Percentiles rank a stretch among this genome's conserved stretches.
Conservation (phyloP, 1,140 invertebrate genomes). For the Hyles euphorbiae region DNA sequence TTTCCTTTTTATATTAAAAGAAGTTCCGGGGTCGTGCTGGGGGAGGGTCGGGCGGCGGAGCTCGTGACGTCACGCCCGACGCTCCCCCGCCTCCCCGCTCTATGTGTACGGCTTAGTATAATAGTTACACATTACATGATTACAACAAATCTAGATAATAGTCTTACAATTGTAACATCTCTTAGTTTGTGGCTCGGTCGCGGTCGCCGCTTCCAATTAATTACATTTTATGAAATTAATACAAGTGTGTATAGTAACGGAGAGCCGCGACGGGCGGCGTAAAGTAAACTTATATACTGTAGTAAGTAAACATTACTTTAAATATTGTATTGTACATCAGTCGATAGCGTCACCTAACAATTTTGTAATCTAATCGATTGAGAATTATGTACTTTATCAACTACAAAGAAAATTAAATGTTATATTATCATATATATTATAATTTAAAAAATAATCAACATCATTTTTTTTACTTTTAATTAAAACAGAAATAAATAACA, state of each 20-base stretch:
- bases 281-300: constrained; percentile 74
- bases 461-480: constrained; percentile 65
- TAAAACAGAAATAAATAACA: constrained; percentile 77
- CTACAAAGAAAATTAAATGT: constrained; percentile 67
- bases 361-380: constrained; percentile 73
- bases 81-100: constrained; percentile 18
- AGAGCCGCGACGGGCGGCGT: constrained; percentile 41
- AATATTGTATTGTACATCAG: constrained; percentile 78
- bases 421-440: too few relatives aligned
- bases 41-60: constrained; percentile 6
- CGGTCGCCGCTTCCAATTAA: constrained; percentile 63
- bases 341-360: constrained; percentile 72
- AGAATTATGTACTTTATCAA: constrained; percentile 75
- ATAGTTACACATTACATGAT: constrained; percentile 57
- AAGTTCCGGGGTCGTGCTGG: too few relatives aligned
- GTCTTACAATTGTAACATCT: constrained; percentile 67
- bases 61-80: constrained; percentile 15
- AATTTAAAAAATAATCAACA: constrained; percentile 74
- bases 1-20: constrained; percentile 69
- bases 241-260: constrained; percentile 62
- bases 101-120: constrained; percentile 52
- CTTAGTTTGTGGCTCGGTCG: constrained; percentile 57
- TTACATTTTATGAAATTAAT: constrained; percentile 71
- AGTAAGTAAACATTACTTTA: constrained; percentile 75
- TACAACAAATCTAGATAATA: constrained; percentile 71